Evolutionary conservation across 92 coral and sea anemone genomes (phyloP), one percentile per base, ranked within the genome.

Genomic region (Epizoanthus scotinus): DNA sequence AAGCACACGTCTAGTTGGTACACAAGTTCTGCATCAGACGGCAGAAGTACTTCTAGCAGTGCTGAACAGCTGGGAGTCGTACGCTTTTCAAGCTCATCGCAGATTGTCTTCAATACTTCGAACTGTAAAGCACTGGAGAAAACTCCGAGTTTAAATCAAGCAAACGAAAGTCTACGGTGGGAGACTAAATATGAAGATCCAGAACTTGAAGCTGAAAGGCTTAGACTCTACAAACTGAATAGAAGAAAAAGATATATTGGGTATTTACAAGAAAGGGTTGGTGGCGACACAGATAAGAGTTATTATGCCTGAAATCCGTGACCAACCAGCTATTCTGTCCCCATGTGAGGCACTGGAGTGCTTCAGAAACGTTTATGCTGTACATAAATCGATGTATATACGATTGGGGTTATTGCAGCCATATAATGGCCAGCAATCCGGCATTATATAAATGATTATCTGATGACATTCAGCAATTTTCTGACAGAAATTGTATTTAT

Each of bases 171-270:
- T 50, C 83, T 95, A 19, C 85, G 98, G 17, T 95, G 98, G 98
- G 78, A 83, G 12, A 68, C 53, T 6, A 60, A 78, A 19, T 83
- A 78, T 47, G 91, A 91, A 12, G 84, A 94, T 61, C 86, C 91
- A 0, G 59, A 62, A 0, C 88, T 86, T 59, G 98, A 95, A 63
- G 90, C 89, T 12, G 93, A 93, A 50, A 86, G 98, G 66, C 57
- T 95, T 28, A 88, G 90, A 59, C 78, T 86, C 52, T 95, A 95
- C 80, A 95, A 95, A 87, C 82, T 91, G 20, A 91, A 93, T 70
- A 86, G 98, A 58, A 84, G 98, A 28, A 94, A 93, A 84, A 82
- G 98, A 63, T 95, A 95, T 77, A 84, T 92, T 88, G 94, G 82
- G 22, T 84, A 63, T 26, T 79, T 88, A 67, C 97, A 92, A 55